phyloP scores from a whole-genome alignment of 1,140 invertebrate genomes.

The Drosophila virilis region DNA sequence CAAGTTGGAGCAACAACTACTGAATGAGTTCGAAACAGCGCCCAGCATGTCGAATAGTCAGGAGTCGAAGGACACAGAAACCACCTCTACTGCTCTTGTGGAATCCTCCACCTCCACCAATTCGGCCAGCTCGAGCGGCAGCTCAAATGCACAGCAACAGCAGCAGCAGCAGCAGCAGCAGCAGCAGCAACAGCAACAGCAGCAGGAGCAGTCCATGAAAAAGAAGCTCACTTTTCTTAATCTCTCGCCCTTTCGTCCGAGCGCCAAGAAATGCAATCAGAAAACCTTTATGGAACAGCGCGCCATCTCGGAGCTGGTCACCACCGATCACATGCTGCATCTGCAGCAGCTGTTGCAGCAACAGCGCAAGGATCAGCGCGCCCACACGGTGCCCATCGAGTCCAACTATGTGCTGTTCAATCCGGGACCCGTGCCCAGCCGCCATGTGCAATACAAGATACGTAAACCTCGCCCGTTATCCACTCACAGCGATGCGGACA shows the following conservation, averaged over 20 bases:
- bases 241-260: conserved; percentile 70
- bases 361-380: conserved; percentile 61
- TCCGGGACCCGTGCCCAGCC: conserved; percentile 81
- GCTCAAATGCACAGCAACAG: conserved; percentile 52
- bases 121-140: conserved; percentile 62
- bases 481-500: conserved; percentile 83
- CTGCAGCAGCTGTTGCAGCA: conserved; percentile 67
- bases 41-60: conserved; percentile 80
- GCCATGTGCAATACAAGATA: conserved; percentile 83
- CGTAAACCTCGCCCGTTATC: conserved; percentile 74
- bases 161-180: conserved; percentile 26
- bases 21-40: conserved; percentile 49
- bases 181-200: too few relatives aligned
- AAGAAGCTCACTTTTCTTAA: conserved; percentile 79
- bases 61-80: conserved; percentile 79
- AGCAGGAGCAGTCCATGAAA: conserved; percentile 53
- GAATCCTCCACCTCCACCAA: conserved; percentile 78
- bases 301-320: conserved; percentile 69
- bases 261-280: conserved; percentile 40
- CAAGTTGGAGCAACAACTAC: conserved; percentile 66
- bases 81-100: conserved; percentile 76
- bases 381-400: conserved; percentile 78
- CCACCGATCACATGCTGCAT: conserved; percentile 76
- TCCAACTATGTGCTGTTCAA: conserved; percentile 83
- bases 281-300: conserved; percentile 52